Conservation (phyloP, 2,888 invertebrate genomes). For the Xanthia icteritia region DNA sequence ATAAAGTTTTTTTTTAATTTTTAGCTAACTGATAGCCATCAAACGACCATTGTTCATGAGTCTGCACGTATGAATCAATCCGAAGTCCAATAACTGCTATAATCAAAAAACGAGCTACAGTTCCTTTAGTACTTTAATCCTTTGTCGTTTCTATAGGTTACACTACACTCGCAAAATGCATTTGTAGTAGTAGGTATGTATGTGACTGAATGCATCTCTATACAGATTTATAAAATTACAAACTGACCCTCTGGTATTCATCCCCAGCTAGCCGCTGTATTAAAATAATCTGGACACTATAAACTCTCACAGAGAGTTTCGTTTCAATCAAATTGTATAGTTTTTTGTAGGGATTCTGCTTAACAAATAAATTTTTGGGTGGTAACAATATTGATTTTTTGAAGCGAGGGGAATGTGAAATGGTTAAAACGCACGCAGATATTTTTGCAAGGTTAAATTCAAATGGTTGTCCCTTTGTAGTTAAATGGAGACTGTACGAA, state of each 20-base stretch:
- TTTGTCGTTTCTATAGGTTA: conserved; percentile 14
- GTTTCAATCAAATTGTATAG: conserved; percentile 44
- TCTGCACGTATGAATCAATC: neutral
- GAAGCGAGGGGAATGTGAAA: neutral
- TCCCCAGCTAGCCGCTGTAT: conserved; percentile 54
- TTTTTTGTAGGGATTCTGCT: conserved; percentile 39
- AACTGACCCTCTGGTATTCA: conserved; percentile 43
- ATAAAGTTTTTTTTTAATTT: neutral
- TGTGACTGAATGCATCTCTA: conserved; percentile 18
- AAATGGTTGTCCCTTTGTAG: neutral
- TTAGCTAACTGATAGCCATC: neutral
- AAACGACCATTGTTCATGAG: neutral
- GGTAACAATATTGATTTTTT: conserved; percentile 50
- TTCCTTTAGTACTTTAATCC: conserved; percentile 23
- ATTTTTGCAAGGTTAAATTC: conserved; percentile 44
- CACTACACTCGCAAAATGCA: conserved; percentile 20
- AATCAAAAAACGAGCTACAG: neutral
- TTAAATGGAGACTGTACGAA: rapidly evolving
- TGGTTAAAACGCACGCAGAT: conserved; percentile 11
- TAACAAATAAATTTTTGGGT: conserved; percentile 32
- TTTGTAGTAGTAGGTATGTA: conserved; percentile 6
- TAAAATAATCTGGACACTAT: conserved; percentile 62
- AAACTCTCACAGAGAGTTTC: conserved; percentile 41
- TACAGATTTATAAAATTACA: conserved; percentile 39
- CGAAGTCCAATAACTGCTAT: neutral